Evolutionary conservation across 2,113 vertebrate species (phyloP), one percentile per base, ranked within the genome.

Genomic region (Protobothrops flavoviridis): DNA sequence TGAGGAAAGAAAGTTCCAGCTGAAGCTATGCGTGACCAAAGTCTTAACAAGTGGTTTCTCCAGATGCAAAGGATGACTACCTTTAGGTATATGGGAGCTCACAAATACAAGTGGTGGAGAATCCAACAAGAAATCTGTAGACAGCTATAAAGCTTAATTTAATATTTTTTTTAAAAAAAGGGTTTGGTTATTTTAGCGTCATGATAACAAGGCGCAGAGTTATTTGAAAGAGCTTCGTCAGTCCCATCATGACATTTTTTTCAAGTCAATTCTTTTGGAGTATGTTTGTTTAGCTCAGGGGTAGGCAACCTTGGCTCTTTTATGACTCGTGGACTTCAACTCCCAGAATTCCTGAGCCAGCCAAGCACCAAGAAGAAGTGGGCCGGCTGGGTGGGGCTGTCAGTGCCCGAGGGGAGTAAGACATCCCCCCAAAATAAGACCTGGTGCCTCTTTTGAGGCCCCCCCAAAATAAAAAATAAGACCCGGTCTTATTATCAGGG

Each of bases 1-100:
- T 99, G 94, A 98, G 97, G 95, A 97, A 93, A 94, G 98, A 99
- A 97, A 98, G 98, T 59, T 96, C 95, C 94, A 94, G 94, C 8
- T 97, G 95, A 93, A 96, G 85, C 1, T 2, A 93, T 53, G 95
- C 94, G 91, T 69, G 33, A 91, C 93, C 89, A 59, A n/a, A 61
- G 55, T 21, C 0, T 93, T 92, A 88, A 91, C 92, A 43, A 93
- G 86, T 92, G 92, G 26, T 57, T 91, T 85, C 13, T 11, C 23
- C 52, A 5, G 21, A 57, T 21, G 11, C 45, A 48, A 4, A 87
- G 52, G 11, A 57, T 5, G 53, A 24, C 12, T 5, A 33, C 39
- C 9, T 61, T 55, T 55, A 15, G n/a, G 39, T 48, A 33, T 7
- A 15, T 1, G 39, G 53, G 11, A n/a, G 24, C 89, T 69, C 10